Evolutionary conservation across 1,140 invertebrate species (phyloP).

Genomic region (Drosophila repletoides): DNA sequence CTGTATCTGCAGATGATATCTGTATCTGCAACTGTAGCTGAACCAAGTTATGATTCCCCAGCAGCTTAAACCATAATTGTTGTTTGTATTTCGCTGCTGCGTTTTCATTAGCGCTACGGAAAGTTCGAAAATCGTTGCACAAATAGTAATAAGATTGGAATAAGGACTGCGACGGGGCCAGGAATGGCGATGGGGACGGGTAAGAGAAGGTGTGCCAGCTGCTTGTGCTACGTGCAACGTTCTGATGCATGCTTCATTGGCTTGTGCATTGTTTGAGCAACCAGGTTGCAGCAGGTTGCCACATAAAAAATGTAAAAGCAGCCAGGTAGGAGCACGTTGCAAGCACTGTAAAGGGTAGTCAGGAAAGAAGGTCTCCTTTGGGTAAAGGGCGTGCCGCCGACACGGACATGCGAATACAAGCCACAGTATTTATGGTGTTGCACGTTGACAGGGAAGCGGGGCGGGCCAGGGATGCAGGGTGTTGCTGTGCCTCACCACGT

Average conservation of each 20-base stretch:
- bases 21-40: background rate
- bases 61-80: constrained; percentile 32
- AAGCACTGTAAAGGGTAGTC: background rate
- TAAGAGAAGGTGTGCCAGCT: constrained; percentile 11
- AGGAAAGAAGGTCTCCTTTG: constrained; percentile 5
- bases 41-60: background rate
- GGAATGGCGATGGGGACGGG: constrained; percentile 9
- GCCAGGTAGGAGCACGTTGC: constrained; percentile 10
- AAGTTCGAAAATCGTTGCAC: constrained; percentile 67
- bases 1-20: background rate
- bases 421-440: constrained; percentile 76
- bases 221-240: constrained; percentile 52
- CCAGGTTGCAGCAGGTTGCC: constrained; percentile 74
- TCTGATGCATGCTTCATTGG: constrained; percentile 75
- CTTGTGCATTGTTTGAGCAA: constrained; percentile 79
- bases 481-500: constrained; percentile 25
- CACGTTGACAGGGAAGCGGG: constrained; percentile 3
- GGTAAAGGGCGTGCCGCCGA: constrained; percentile 58
- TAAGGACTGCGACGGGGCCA: no score
- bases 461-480: background rate
- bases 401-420: constrained; percentile 73
- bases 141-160: constrained; percentile 24
- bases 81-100: constrained; percentile 17
- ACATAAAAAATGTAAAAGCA: constrained; percentile 75
- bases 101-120: constrained; percentile 53